Percentiles rank a stretch among this genome's conserved stretches.
phyloP scores from a whole-genome alignment of 2,113 vertebrate genomes.

The Macaca mulatta region DNA sequence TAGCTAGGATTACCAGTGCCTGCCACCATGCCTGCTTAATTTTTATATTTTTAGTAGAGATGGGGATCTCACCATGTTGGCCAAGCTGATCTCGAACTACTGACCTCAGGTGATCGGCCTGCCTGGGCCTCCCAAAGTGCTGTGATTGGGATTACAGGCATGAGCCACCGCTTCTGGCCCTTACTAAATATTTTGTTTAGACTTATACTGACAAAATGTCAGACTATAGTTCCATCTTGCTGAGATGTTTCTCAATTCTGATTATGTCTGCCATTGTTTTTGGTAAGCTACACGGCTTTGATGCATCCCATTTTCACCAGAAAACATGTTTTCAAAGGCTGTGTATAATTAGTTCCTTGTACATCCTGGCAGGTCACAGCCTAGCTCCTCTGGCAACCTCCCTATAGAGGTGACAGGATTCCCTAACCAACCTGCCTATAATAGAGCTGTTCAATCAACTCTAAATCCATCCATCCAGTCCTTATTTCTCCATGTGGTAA shows the following conservation, averaged over 20 bases:
- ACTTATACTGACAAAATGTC: slow-evolving; percentile 10
- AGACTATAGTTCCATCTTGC: neutral
- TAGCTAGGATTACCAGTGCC: no score
- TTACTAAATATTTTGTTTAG: slow-evolving; percentile 15
- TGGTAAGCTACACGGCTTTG: neutral
- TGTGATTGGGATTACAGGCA: no score
- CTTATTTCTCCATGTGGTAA: neutral
- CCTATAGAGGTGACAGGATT: neutral
- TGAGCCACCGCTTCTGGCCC: no score
- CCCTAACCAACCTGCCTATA: neutral
- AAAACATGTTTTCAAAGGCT: neutral
- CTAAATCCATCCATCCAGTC: neutral
- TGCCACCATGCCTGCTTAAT: no score
- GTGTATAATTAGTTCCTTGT: neutral
- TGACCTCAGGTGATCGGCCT: no score
- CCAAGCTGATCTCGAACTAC: no score
- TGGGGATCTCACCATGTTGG: no score
- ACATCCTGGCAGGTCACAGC: neutral
- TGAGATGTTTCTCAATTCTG: neutral
- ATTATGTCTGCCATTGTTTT: neutral
- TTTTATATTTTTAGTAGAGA: no score
- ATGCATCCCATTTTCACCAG: slow-evolving; percentile 7
- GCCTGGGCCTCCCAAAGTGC: no score
- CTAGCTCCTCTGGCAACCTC: neutral
- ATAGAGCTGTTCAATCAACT: neutral